These are phyloP conservation scores for Madoqua kirkii DNA, from an alignment of 2,113 vertebrate species.

Conservation along the genomic window DNA sequence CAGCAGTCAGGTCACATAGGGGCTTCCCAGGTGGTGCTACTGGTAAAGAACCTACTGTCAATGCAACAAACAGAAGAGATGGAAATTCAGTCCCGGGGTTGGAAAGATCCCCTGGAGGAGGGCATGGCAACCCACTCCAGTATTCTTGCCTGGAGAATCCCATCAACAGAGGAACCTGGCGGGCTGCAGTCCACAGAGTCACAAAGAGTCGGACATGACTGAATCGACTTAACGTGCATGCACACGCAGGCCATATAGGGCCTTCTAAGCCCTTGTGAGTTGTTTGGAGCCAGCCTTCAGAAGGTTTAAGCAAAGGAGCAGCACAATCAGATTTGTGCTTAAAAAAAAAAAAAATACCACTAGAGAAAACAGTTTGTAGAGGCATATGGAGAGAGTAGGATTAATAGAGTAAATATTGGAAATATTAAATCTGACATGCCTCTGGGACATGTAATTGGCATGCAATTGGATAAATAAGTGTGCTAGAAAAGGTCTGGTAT, in stretches of 20 bases:
- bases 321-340: background rate
- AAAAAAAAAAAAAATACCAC: background rate
- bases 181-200: background rate
- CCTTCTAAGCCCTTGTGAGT: background rate
- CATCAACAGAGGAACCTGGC: background rate
- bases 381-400: background rate
- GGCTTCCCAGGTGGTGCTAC: background rate
- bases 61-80: background rate
- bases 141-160: background rate
- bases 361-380: background rate
- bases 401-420: background rate
- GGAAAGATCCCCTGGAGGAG: background rate
- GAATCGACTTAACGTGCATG: accelerated
- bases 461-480: background rate
- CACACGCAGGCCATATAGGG: background rate
- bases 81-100: background rate
- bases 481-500: background rate
- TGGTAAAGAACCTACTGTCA: background rate
- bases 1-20: background rate
- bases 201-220: background rate
- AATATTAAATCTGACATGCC: background rate
- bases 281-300: background rate
- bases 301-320: background rate
- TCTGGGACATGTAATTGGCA: background rate
- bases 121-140: background rate